These are phyloP conservation scores for Saccostrea glomerata DNA, from an alignment of 1,140 invertebrate species.

Conservation along the genomic window DNA sequence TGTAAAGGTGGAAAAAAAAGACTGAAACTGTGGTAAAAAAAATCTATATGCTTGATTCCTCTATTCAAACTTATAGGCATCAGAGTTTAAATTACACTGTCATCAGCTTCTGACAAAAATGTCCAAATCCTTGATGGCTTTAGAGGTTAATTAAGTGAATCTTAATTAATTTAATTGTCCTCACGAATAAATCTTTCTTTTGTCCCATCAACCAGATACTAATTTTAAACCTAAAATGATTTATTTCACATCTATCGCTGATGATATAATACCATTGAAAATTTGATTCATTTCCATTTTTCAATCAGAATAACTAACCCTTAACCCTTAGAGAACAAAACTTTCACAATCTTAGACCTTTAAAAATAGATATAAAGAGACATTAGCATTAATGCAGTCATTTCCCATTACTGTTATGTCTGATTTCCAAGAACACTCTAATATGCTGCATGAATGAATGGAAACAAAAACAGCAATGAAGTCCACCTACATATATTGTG, in stretches of 20 bases:
- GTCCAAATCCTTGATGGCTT: constrained; percentile 14
- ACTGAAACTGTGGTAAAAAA: neutral
- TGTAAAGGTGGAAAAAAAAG: neutral
- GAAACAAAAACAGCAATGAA: neutral
- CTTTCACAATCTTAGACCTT: too few relatives aligned
- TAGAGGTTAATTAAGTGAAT: neutral
- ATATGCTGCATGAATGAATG: neutral
- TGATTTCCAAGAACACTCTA: neutral
- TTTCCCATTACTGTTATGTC: too few relatives aligned
- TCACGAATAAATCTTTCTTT: neutral
- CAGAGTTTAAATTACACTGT: neutral
- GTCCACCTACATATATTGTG: neutral
- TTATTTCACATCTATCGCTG: neutral
- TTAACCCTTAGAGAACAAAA: neutral
- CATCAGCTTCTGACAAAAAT: neutral
- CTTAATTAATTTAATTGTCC: constrained; percentile 1
- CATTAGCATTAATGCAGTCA: too few relatives aligned
- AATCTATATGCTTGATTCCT: neutral
- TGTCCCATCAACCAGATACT: neutral
- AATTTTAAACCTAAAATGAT: neutral
- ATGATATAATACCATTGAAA: neutral
- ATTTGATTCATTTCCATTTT: constrained; percentile 15
- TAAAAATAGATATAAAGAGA: too few relatives aligned
- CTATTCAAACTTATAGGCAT: neutral
- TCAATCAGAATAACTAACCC: neutral